These are phyloP conservation scores for Coleophora deauratella DNA, from an alignment of 2,888 invertebrate species.

Conservation along the genomic window DNA sequence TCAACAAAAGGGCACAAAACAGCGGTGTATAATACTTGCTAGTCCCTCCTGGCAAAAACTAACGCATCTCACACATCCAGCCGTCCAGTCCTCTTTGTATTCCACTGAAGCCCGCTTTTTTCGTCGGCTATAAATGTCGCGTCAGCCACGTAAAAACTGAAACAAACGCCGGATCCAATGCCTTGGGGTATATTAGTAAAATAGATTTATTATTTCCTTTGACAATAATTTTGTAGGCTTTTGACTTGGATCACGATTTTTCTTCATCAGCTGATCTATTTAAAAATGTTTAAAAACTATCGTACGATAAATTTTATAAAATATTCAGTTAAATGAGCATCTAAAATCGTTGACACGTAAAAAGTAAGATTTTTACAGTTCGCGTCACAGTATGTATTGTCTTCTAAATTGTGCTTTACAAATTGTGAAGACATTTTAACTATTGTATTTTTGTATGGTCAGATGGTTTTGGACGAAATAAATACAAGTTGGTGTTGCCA, in stretches of 20 bases:
- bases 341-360: too few species aligned
- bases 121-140: constrained; percentile 36
- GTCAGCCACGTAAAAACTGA: constrained; percentile 26
- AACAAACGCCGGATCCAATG: constrained; percentile 26
- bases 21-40: constrained; percentile 22
- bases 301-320: too few species aligned
- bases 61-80: constrained; percentile 34
- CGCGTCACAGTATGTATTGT: too few species aligned
- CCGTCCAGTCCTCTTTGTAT: constrained; percentile 25
- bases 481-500: constrained; percentile 47
- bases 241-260: too few species aligned
- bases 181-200: constrained; percentile 27
- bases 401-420: constrained; percentile 40
- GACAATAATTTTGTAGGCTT: too few species aligned
- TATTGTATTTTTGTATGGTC: constrained; percentile 24
- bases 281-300: too few species aligned
- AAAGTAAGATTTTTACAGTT: too few species aligned
- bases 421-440: constrained; percentile 5
- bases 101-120: constrained; percentile 43
- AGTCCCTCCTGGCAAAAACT: constrained; percentile 36
- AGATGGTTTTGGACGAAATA: constrained; percentile 29
- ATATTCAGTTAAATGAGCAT: too few species aligned
- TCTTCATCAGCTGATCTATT: too few species aligned
- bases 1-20: constrained; percentile 34
- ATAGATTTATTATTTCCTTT: constrained; percentile 18